These are phyloP conservation scores for Rhagoletis zephyria DNA, from an alignment of 1,140 invertebrate genomes.

Conservation along the genomic window DNA sequence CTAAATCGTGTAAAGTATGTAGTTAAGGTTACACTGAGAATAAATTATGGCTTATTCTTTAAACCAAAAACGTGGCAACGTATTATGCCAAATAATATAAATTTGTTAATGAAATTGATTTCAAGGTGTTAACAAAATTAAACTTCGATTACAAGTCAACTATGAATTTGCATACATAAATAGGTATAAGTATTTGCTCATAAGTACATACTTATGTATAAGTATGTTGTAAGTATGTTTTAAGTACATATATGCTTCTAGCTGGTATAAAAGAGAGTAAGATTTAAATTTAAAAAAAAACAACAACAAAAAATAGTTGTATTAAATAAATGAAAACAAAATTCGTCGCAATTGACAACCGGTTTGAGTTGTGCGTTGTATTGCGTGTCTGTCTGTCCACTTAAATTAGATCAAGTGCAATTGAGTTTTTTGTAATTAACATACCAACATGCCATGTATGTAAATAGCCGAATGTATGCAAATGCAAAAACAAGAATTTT, in stretches of 20 bases:
- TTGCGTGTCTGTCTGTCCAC: neutral
- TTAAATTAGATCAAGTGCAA: conserved; percentile 49
- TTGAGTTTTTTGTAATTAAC: neutral
- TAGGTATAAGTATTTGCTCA: neutral
- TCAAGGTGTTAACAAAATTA: conserved; percentile 10
- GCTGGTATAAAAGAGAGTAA: neutral
- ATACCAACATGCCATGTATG: too few species aligned
- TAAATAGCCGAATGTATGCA: neutral
- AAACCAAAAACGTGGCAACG: too few species aligned
- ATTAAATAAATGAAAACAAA: conserved; percentile 20
- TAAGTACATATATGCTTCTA: too few species aligned
- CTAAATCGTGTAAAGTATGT: too few species aligned
- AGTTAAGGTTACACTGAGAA: too few species aligned
- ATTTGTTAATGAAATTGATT: conserved; percentile 33
- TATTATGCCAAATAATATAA: neutral
- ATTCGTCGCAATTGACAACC: neutral
- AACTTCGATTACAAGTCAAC: conserved; percentile 4
- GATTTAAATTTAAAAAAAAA: neutral
- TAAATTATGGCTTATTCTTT: too few species aligned
- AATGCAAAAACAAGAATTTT: neutral
- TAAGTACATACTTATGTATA: neutral
- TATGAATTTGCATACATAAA: neutral
- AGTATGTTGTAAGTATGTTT: too few species aligned
- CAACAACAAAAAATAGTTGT: conserved; percentile 17
- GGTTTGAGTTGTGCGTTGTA: neutral